These are phyloP conservation scores for Eremophila alpestris DNA, from an alignment of 2,797 vertebrate species.

Conservation along the genomic window DNA sequence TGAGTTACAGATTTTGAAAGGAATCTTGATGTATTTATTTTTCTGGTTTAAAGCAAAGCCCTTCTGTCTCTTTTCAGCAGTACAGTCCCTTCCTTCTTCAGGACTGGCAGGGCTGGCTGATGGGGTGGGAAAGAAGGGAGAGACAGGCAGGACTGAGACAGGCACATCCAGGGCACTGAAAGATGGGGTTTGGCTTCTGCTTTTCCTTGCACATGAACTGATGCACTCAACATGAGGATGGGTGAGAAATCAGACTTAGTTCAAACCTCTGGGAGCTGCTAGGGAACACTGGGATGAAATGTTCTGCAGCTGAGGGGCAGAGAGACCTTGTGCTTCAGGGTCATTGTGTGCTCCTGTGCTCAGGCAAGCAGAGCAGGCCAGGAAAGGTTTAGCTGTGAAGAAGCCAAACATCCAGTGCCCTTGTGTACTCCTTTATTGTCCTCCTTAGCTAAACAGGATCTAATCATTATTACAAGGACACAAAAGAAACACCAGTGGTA, in stretches of 20 bases:
- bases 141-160: background rate
- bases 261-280: background rate
- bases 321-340: background rate
- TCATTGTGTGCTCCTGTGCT: background rate
- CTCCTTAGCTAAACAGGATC: slow-evolving; percentile 40
- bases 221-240: background rate
- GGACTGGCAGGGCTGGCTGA: background rate
- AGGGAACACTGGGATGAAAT: background rate
- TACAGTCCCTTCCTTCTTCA: slow-evolving; percentile 18
- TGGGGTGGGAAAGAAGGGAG: background rate
- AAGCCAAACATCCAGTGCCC: slow-evolving; percentile 16
- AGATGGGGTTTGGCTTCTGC: background rate
- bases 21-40: slow-evolving; percentile 53
- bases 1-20: slow-evolving; percentile 46
- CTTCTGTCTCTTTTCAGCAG: slow-evolving; percentile 39
- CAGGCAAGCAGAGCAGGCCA: background rate
- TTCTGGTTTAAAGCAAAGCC: slow-evolving; percentile 18
- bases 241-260: background rate
- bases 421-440: slow-evolving; percentile 8
- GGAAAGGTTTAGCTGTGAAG: slow-evolving; percentile 36
- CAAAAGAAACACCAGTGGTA: background rate
- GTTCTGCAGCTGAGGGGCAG: background rate
- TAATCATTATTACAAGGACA: slow-evolving; percentile 8
- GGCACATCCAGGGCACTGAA: background rate
- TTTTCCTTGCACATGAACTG: background rate